Evolutionary conservation across 2,888 invertebrate species (phyloP), one percentile per base, ranked within the genome.

Genomic region (Linyphia triangularis): DNA sequence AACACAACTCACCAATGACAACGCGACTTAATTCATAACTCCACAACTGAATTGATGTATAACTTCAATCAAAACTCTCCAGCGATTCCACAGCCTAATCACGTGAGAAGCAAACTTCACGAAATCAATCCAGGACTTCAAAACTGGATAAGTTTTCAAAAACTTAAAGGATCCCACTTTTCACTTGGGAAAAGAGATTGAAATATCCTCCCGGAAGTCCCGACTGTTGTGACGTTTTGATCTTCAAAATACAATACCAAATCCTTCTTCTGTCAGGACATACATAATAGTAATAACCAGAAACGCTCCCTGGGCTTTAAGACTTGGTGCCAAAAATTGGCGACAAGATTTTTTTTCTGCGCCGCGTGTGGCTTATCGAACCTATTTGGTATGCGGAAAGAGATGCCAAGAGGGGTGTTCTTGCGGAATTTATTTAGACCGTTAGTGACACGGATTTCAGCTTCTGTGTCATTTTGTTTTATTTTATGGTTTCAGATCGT

Each of bases 231-330:
- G 86, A 88, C 86, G 57, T 81, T 88, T 88, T 88, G 86, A 88
- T 88, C 86, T 81, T n/a, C n/a, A 16, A 73, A 88, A 88, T 81
- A 82, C 81, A 88, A 82, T 59, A 43, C 61, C n/a, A 82, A 88
- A 82, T 88, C 86, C 81, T 22, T 63, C 30, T n/a, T 65, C 43
- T 88, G 86, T 88, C 86, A 88, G 75, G 61, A 81, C 75, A 73
- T 81, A 81, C 81, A 88, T 88, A 88, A 81, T 88, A 81, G 67
- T n/a, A n/a, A n/a, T n/a, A n/a, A n/a, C n/a, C n/a, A n/a, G n/a
- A n/a, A n/a, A n/a, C n/a, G n/a, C 81, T 33, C 75, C 24, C 22
- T 75, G 75, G 5, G 13, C n/a, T 16, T 73, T 73, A 75, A 88
- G 81, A 24, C n/a, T n/a, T 40, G 75, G 26, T 40, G 81, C 69